Evolutionary conservation across 2,888 invertebrate species (phyloP).

Genomic region (Cheilosia variabilis): DNA sequence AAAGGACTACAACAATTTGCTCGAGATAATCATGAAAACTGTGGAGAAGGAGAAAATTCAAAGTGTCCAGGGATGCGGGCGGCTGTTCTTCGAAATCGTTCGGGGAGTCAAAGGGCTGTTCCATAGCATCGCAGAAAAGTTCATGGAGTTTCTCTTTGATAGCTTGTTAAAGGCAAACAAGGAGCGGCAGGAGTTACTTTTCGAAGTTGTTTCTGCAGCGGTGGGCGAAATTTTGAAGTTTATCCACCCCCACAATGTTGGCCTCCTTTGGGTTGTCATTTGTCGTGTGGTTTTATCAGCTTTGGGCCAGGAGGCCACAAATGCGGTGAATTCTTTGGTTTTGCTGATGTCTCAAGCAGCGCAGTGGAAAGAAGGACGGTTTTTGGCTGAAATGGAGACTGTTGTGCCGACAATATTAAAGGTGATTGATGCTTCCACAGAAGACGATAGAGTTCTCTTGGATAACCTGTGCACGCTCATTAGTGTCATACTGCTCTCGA

Average conservation of each 20-base stretch:
- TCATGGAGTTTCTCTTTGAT: conserved; percentile 88
- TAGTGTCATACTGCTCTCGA: conserved; percentile 86
- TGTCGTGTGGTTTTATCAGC: conserved; percentile 76
- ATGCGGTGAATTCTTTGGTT: conserved; percentile 84
- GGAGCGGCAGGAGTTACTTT: conserved; percentile 79
- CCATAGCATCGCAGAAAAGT: conserved; percentile 91
- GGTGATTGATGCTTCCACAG: conserved; percentile 75
- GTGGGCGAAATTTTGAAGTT: conserved; percentile 87
- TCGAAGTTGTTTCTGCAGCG: conserved; percentile 87
- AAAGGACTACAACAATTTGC: conserved; percentile 90
- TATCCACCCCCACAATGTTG: conserved; percentile 87
- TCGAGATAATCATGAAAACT: conserved; percentile 88
- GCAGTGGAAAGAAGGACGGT: conserved; percentile 87
- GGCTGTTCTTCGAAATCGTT: conserved; percentile 94
- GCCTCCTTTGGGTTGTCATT: conserved; percentile 87
- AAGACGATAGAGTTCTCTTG: conserved; percentile 29
- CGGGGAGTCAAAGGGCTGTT: conserved; percentile 93
- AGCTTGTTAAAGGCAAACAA: conserved; percentile 85
- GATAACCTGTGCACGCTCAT: conserved; percentile 84
- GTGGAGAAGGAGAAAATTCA: conserved; percentile 89
- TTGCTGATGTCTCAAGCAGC: conserved; percentile 86
- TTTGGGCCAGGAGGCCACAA: neutral
- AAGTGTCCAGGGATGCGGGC: conserved; percentile 91
- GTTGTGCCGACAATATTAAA: conserved; percentile 85
- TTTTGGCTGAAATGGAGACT: conserved; percentile 86